phyloP scores from a whole-genome alignment of 2,797 vertebrate genomes.

The Melanotaenia parkinsoni region DNA sequence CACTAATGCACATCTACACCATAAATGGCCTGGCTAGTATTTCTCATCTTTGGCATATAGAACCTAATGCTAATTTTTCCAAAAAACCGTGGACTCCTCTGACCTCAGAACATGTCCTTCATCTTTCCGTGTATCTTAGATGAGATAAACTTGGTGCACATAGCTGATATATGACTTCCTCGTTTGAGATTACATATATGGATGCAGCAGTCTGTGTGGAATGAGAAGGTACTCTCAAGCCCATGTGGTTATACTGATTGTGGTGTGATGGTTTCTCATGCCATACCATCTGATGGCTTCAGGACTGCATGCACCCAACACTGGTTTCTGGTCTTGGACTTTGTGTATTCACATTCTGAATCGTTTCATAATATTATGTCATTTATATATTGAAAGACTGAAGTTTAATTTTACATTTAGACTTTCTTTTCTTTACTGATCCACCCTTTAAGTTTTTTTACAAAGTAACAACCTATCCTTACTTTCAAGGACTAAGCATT shows the following conservation, averaged over 20 bases:
- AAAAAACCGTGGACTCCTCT: neutral
- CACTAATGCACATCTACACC: neutral
- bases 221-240: neutral
- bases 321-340: neutral
- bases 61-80: neutral
- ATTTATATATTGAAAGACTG: neutral
- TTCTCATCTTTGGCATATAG: neutral
- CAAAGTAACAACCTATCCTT: neutral
- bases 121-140: neutral
- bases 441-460: too few relatives aligned
- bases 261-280: constrained; percentile 1
- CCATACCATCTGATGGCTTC: neutral
- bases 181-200: neutral
- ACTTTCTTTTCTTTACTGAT: too few relatives aligned
- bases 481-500: neutral
- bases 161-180: neutral
- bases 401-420: too few relatives aligned
- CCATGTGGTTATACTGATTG: constrained; percentile 7
- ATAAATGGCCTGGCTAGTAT: neutral
- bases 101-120: neutral
- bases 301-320: neutral
- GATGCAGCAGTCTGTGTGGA: neutral
- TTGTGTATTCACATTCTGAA: neutral
- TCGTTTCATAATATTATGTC: neutral
- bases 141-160: neutral